These are phyloP conservation scores for Rhipidura dahli DNA, from an alignment of 2,113 vertebrate species.

Conservation along the genomic window DNA sequence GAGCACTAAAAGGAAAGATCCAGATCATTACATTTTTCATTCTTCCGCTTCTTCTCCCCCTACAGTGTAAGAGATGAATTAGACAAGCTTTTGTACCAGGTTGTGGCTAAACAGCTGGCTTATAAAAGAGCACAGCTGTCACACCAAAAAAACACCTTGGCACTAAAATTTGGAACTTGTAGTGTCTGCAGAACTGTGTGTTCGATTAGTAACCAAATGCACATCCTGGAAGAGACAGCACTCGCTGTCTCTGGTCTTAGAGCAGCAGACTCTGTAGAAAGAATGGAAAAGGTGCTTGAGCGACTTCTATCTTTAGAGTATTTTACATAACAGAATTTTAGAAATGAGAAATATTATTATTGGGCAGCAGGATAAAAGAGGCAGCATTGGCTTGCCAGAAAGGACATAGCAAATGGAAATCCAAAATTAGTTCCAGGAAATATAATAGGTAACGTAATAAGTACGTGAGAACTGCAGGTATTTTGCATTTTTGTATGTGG, in stretches of 20 bases:
- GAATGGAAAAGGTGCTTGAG: neutral
- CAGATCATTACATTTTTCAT: neutral
- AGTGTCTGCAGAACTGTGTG: neutral
- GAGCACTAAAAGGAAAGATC: neutral
- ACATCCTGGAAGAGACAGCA: neutral
- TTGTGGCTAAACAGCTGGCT: slow-evolving; percentile 8
- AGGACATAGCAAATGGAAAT: slow-evolving; percentile 8
- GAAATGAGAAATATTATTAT: neutral
- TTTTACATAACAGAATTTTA: neutral
- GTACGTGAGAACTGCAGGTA: neutral
- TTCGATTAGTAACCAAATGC: neutral
- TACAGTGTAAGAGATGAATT: neutral
- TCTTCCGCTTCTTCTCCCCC: neutral
- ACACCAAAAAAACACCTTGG: neutral
- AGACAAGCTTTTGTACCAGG: neutral
- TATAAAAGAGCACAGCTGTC: neutral
- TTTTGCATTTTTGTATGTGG: slow-evolving; percentile 38
- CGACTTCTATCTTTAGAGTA: neutral
- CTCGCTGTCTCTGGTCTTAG: neutral
- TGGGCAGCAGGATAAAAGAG: neutral
- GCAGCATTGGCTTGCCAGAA: neutral
- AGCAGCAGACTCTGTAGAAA: neutral
- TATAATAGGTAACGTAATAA: neutral
- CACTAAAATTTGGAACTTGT: neutral
- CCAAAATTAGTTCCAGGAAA: slow-evolving; percentile 21